Evolutionary conservation across 1,140 invertebrate genomes (phyloP).

Genomic region (Drosophila nigrodunni): DNA sequence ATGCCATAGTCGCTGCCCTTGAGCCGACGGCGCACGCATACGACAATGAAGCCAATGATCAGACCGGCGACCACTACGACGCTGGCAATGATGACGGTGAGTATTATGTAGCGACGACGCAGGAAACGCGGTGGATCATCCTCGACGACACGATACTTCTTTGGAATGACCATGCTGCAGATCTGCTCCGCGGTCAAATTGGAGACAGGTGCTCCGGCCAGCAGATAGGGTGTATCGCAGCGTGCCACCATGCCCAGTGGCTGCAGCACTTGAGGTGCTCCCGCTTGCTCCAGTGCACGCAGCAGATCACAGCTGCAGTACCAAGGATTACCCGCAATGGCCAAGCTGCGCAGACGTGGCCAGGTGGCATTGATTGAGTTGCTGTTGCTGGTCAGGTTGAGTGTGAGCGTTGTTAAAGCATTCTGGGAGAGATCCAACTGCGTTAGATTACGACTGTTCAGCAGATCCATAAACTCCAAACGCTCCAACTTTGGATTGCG

Average conservation of each 20-base stretch:
- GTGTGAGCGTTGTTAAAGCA: constrained; percentile 84
- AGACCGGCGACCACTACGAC: constrained; percentile 75
- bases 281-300: constrained; percentile 55
- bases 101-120: constrained; percentile 74
- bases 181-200: constrained; percentile 69
- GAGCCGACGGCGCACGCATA: constrained; percentile 69
- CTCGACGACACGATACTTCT: constrained; percentile 68
- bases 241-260: constrained; percentile 41
- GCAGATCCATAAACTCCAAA: constrained; percentile 61
- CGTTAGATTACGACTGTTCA: constrained; percentile 56
- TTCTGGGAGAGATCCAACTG: constrained; percentile 84
- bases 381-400: constrained; percentile 38
- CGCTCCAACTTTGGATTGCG: constrained; percentile 68
- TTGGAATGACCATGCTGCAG: constrained; percentile 74
- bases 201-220: constrained; percentile 61
- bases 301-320: constrained; percentile 86
- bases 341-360: constrained; percentile 84
- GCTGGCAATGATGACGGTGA: constrained; percentile 74
- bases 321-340: constrained; percentile 87
- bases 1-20: constrained; percentile 79
- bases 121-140: constrained; percentile 79
- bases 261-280: constrained; percentile 37
- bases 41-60: constrained; percentile 76
- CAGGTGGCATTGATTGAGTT: constrained; percentile 32
- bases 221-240: constrained; percentile 73